Conservation (phyloP, 2,888 invertebrate genomes). For the Drosophila melanosoma region DNA sequence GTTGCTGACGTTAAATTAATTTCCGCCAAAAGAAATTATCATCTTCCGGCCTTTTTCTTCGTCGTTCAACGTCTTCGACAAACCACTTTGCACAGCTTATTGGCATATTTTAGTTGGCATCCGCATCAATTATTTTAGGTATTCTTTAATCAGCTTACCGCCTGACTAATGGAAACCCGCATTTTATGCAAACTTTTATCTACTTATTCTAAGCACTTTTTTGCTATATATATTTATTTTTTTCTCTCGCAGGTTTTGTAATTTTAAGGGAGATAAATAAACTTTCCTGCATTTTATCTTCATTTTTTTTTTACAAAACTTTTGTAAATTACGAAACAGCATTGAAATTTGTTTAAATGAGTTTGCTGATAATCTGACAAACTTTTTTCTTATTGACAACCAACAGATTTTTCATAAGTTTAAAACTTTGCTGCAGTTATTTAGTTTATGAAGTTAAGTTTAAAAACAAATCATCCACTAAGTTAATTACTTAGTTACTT, state of each 20-base stretch:
- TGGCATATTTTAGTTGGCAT: slow-evolving; percentile 65
- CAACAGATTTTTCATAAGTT: not conserved
- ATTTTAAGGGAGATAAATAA: not conserved
- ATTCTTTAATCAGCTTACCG: slow-evolving; percentile 43
- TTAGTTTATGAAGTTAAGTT: not conserved
- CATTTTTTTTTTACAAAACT: not conserved
- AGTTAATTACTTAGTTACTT: not conserved
- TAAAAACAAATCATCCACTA: not conserved
- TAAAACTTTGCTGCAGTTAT: not conserved
- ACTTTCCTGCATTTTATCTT: not conserved
- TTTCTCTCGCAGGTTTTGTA: not conserved
- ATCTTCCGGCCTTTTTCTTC: slow-evolving; percentile 27
- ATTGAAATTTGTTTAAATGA: not conserved
- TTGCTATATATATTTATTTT: not conserved
- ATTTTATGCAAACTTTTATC: not conserved
- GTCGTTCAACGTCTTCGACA: not conserved
- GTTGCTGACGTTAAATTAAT: slow-evolving; percentile 76
- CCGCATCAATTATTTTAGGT: slow-evolving; percentile 21
- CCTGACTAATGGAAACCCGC: not conserved
- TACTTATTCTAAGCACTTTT: not conserved
- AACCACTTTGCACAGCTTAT: slow-evolving; percentile 49
- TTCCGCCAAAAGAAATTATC: slow-evolving; percentile 72
- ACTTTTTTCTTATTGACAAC: not conserved
- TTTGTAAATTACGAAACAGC: not conserved
- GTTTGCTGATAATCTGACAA: not conserved